Evolutionary conservation across 37 sponge, comb jelly and placozoan genomes (phyloP).

Genomic region (Hexactinellida sp.): DNA sequence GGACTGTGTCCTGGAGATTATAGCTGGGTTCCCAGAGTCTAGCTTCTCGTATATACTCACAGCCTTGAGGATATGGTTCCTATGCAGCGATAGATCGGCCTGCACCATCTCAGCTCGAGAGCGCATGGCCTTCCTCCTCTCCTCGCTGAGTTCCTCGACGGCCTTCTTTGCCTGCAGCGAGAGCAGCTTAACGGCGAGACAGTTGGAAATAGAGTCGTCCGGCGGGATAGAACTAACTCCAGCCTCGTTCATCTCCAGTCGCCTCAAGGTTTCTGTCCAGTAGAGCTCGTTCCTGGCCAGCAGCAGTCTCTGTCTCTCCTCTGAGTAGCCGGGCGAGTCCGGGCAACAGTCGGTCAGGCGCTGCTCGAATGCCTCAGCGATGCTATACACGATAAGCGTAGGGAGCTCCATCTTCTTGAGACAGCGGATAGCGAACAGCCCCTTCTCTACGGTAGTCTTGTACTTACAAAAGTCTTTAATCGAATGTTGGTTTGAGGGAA

Average conservation of each 20-base stretch:
- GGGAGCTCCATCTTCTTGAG: slow-evolving; percentile 10
- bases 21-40: neutral
- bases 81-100: neutral
- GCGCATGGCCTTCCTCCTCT: neutral
- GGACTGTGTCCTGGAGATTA: neutral
- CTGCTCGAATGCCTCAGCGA: neutral
- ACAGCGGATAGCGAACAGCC: neutral
- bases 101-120: neutral
- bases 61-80: neutral
- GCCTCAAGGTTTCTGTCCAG: neutral
- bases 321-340: neutral
- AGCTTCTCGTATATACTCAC: neutral
- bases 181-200: neutral
- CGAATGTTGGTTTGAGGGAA: no score
- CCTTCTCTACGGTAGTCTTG: neutral
- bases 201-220: neutral
- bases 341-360: neutral
- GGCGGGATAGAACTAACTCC: neutral
- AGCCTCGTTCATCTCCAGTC: neutral
- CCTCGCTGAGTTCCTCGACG: neutral
- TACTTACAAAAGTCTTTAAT: neutral
- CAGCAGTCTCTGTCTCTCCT: neutral
- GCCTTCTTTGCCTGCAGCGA: neutral
- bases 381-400: neutral
- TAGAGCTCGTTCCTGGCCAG: neutral